phyloP scores from a whole-genome alignment of 2,888 invertebrate species.

The Campoletis raptor region DNA sequence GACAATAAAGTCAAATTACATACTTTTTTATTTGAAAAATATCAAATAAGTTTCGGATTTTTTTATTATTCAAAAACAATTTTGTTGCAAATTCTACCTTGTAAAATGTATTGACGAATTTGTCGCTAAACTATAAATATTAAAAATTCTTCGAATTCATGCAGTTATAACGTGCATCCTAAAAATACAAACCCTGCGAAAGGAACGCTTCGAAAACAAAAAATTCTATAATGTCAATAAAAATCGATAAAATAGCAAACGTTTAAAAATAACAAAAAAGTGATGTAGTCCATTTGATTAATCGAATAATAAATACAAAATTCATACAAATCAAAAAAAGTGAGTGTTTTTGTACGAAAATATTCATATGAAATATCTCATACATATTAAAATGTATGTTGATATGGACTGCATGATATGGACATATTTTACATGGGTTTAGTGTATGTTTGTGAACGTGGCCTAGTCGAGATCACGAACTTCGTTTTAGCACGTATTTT shows the following conservation, averaged over 20 bases:
- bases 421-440: background rate
- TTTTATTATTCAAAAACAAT: too few species aligned
- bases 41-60: too few species aligned
- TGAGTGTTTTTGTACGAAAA: background rate
- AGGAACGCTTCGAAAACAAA: background rate
- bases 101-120: too few species aligned
- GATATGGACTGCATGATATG: background rate
- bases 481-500: slow-evolving; percentile 40
- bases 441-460: background rate
- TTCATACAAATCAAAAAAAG: background rate
- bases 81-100: too few species aligned
- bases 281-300: background rate
- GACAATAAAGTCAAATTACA: too few species aligned
- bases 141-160: too few species aligned
- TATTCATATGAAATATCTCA: background rate
- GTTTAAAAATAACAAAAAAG: background rate
- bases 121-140: too few species aligned
- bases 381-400: background rate
- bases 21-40: too few species aligned
- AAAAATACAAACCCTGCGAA: background rate
- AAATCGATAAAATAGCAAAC: background rate
- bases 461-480: slow-evolving; percentile 50
- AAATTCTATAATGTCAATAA: background rate
- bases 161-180: too few species aligned
- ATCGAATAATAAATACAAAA: background rate